Conservation (phyloP, 2,113 vertebrate species). For the Seriola aureovittata region DNA sequence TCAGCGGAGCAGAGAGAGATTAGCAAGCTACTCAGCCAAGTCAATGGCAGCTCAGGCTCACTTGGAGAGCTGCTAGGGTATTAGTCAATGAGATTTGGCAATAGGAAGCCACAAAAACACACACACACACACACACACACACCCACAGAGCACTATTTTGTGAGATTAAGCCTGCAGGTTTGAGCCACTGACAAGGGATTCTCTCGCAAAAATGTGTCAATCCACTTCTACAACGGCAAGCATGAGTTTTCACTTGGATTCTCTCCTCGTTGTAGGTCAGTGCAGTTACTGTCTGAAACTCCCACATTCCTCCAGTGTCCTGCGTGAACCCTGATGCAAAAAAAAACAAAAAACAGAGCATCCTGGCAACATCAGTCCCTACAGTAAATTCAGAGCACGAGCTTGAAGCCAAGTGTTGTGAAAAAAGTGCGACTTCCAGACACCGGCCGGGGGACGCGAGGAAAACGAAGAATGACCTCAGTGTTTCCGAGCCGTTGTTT, state of each 20-base stretch:
- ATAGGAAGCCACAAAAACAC: conserved; percentile 16
- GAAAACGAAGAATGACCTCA: conserved; percentile 60
- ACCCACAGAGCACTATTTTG: conserved; percentile 44
- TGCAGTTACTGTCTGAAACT: conserved; percentile 27
- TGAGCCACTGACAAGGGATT: conserved; percentile 69
- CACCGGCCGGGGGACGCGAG: conserved; percentile 35
- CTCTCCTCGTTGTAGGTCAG: conserved; percentile 49
- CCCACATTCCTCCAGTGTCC: conserved; percentile 49
- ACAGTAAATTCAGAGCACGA: conserved; percentile 31
- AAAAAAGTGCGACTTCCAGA: conserved; percentile 42
- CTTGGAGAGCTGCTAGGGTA: conserved; percentile 59
- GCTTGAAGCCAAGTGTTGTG: conserved; percentile 23
- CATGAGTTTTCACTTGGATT: conserved; percentile 19
- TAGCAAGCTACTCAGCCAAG: conserved; percentile 67
- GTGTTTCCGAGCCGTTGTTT: conserved; percentile 55
- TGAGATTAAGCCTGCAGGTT: conserved; percentile 67
- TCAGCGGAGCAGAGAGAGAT: conserved; percentile 65
- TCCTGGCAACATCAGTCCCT: conserved; percentile 41
- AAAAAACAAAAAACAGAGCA: conserved; percentile 1
- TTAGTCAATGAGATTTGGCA: conserved; percentile 70
- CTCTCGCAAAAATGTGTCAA: conserved; percentile 68
- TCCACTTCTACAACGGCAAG: conserved; percentile 35
- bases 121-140: conserved; percentile 18
- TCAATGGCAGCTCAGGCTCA: conserved; percentile 50
- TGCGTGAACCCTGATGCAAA: conserved; percentile 46